A percentile compares a stretch with the other conserved stretches of the same genome.
These are phyloP conservation scores for Zingel zingel DNA, from an alignment of 2,113 vertebrate genomes.

Conservation along the genomic window DNA sequence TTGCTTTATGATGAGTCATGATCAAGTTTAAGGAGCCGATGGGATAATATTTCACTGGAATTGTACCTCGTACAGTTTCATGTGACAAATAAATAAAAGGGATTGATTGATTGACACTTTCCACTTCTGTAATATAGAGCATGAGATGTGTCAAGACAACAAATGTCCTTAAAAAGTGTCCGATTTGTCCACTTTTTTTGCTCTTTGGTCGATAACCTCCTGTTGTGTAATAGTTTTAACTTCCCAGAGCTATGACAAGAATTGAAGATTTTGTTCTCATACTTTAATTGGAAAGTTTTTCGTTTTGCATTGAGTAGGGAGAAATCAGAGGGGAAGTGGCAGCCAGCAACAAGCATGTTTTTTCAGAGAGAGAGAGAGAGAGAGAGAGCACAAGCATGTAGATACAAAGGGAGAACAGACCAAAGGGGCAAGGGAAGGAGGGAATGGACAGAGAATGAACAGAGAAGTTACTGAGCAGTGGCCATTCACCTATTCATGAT, in stretches of 20 bases:
- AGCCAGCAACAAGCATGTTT: background rate
- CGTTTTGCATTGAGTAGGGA: background rate
- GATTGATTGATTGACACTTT: background rate
- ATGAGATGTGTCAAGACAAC: background rate
- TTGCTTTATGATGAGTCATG: no score
- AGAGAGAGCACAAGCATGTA: background rate
- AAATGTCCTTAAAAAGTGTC: background rate
- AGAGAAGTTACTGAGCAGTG: constrained; percentile 50
- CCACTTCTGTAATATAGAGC: background rate
- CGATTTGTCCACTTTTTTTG: constrained; percentile 1
- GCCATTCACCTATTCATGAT: constrained; percentile 53
- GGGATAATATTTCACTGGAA: no score
- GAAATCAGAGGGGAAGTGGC: background rate
- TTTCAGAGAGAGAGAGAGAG: background rate
- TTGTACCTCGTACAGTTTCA: no score
- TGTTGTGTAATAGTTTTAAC: background rate
- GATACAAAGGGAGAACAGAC: constrained; percentile 25
- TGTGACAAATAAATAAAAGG: no score
- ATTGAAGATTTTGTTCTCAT: background rate
- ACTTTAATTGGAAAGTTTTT: background rate
- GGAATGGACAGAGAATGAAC: constrained; percentile 30
- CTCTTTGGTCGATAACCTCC: background rate
- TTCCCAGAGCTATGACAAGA: background rate
- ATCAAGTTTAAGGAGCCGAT: no score
- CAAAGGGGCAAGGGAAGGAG: constrained; percentile 36